These are phyloP conservation scores for Alosa sapidissima DNA, from an alignment of 2,797 vertebrate genomes.

Conservation along the genomic window DNA sequence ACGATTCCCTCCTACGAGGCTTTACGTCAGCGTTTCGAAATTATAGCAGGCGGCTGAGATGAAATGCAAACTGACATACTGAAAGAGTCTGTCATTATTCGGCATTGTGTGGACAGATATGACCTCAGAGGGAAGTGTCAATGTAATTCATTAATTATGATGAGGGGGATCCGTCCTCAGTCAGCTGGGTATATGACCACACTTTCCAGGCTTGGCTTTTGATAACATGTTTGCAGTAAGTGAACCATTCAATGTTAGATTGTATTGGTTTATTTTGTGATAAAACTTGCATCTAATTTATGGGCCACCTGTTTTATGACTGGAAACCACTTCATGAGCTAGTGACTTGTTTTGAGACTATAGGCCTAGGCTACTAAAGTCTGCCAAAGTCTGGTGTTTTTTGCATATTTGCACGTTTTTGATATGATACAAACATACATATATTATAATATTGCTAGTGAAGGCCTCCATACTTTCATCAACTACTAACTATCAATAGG, in stretches of 20 bases:
- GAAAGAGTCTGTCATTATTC: constrained; percentile 59
- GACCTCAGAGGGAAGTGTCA: constrained; percentile 46
- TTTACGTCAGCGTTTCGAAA: constrained; percentile 58
- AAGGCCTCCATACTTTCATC: too few relatives aligned
- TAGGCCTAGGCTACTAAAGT: too few relatives aligned
- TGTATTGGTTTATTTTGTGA: too few relatives aligned
- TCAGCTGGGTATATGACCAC: not conserved
- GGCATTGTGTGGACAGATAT: constrained; percentile 56
- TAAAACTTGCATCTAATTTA: too few relatives aligned
- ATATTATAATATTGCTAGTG: too few relatives aligned
- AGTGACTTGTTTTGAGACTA: too few relatives aligned
- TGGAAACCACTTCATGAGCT: too few relatives aligned
- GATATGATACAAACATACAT: too few relatives aligned
- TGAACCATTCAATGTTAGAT: not conserved
- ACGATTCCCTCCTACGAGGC: constrained; percentile 56
- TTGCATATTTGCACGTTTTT: too few relatives aligned
- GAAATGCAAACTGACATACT: constrained; percentile 49
- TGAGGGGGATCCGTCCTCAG: constrained; percentile 32
- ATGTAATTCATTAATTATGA: constrained; percentile 51
- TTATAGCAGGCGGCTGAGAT: constrained; percentile 25
- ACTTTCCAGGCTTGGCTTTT: not conserved
- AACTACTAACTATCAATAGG: too few relatives aligned
- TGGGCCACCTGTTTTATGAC: too few relatives aligned
- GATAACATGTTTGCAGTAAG: not conserved
- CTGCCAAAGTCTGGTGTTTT: too few relatives aligned